phyloP scores from a whole-genome alignment of 1,140 invertebrate species.

The Rhopalosiphum maidis region DNA sequence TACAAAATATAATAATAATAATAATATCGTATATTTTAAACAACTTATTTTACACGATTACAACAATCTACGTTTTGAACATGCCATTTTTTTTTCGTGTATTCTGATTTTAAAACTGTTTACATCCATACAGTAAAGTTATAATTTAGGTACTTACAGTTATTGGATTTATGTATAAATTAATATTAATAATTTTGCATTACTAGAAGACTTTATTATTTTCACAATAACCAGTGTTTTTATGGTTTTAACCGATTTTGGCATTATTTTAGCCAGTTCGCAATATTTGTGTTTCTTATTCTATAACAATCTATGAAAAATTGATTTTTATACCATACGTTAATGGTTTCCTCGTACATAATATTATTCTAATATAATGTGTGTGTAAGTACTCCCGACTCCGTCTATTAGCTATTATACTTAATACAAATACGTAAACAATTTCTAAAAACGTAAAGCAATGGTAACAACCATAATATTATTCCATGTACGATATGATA shows the following conservation, averaged over 20 bases:
- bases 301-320: neutral
- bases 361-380: neutral
- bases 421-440: neutral
- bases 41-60: neutral
- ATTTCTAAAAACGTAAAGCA: neutral
- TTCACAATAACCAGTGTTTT: neutral
- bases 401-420: neutral
- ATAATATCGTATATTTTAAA: neutral
- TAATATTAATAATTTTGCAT: neutral
- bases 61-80: neutral
- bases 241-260: neutral
- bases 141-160: neutral
- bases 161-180: neutral
- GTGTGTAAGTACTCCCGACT: neutral
- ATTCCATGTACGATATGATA: neutral
- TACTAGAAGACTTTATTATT: neutral
- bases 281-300: neutral
- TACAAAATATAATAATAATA: neutral
- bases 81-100: neutral
- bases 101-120: neutral
- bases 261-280: neutral
- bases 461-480: neutral
- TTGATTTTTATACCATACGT: neutral
- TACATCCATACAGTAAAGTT: neutral
- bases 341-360: neutral